These are phyloP conservation scores for Argynnis bischoffii DNA, from an alignment of 2,888 invertebrate genomes.

Conservation along the genomic window DNA sequence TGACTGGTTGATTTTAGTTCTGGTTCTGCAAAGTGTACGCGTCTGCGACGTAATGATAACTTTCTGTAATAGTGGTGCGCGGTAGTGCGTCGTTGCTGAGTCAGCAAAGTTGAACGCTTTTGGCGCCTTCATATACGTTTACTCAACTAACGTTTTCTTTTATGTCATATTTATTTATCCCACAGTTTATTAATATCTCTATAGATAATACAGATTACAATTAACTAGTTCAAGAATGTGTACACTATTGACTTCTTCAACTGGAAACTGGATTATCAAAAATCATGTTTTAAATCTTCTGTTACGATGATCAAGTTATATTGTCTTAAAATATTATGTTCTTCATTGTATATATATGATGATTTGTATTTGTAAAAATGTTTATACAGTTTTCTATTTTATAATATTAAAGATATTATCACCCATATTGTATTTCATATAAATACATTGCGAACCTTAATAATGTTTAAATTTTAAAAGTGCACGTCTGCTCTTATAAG, in stretches of 20 bases:
- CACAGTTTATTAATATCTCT: neutral
- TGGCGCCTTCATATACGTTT: constrained; percentile 60
- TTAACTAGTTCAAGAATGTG: no score
- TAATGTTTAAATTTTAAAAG: constrained; percentile 13
- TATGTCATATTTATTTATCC: constrained; percentile 28
- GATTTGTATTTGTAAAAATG: no score
- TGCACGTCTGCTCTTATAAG: constrained; percentile 2
- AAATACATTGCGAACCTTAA: neutral
- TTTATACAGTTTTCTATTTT: no score
- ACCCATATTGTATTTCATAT: neutral
- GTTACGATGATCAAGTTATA: no score
- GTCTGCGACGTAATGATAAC: constrained; percentile 62
- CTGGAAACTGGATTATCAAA: no score
- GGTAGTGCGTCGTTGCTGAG: constrained; percentile 69
- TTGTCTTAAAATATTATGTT: no score
- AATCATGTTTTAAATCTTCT: no score
- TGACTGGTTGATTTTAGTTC: constrained; percentile 69
- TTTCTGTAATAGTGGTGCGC: constrained; percentile 63
- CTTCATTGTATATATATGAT: no score
- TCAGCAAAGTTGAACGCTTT: constrained; percentile 70
- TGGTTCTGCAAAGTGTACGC: constrained; percentile 71
- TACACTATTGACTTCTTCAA: no score
- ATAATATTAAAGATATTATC: no score
- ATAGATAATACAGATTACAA: neutral
- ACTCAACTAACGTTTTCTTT: constrained; percentile 36